Conservation (phyloP, 2,888 invertebrate species). For the Synergus itoensis region DNA sequence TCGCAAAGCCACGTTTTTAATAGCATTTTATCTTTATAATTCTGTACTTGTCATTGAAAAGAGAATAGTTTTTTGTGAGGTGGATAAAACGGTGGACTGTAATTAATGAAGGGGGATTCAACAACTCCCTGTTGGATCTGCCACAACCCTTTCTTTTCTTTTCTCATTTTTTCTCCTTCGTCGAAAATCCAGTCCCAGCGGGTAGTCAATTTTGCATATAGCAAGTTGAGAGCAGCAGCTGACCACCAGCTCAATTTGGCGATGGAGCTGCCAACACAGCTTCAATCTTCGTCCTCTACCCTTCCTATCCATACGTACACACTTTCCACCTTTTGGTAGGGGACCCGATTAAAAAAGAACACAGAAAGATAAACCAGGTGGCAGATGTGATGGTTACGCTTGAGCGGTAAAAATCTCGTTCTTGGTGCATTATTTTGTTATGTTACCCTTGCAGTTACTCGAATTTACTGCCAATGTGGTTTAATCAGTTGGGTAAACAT, state of each 20-base stretch:
- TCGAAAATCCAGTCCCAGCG: slow-evolving; percentile 46
- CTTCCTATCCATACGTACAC: slow-evolving; percentile 51
- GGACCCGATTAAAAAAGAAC: slow-evolving; percentile 69
- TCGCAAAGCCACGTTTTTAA: background rate
- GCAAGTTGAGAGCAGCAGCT: slow-evolving; percentile 67
- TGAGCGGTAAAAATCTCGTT: slow-evolving; percentile 40
- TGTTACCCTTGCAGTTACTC: slow-evolving; percentile 9
- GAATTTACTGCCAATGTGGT: slow-evolving; percentile 25
- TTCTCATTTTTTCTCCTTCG: slow-evolving; percentile 38
- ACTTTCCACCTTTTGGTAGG: slow-evolving; percentile 57
- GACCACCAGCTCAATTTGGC: slow-evolving; percentile 62
- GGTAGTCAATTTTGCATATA: slow-evolving; percentile 55
- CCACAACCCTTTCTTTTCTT: slow-evolving; percentile 38
- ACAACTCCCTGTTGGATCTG: slow-evolving; percentile 4
- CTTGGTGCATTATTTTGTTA: slow-evolving; percentile 33
- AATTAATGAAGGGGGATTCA: slow-evolving; percentile 1
- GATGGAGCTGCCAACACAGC: slow-evolving; percentile 54
- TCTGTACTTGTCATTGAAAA: background rate
- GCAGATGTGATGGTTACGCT: slow-evolving; percentile 68
- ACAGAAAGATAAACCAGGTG: slow-evolving; percentile 72
- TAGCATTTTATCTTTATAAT: background rate
- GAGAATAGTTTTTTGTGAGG: background rate
- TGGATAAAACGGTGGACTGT: background rate
- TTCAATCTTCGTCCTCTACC: slow-evolving; percentile 56
- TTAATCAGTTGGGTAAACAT: slow-evolving; percentile 30